A percentile compares a stretch with the other conserved stretches of the same genome.
Evolutionary conservation across 2,888 invertebrate genomes (phyloP).

Genomic region (Oxycera nigricornis): DNA sequence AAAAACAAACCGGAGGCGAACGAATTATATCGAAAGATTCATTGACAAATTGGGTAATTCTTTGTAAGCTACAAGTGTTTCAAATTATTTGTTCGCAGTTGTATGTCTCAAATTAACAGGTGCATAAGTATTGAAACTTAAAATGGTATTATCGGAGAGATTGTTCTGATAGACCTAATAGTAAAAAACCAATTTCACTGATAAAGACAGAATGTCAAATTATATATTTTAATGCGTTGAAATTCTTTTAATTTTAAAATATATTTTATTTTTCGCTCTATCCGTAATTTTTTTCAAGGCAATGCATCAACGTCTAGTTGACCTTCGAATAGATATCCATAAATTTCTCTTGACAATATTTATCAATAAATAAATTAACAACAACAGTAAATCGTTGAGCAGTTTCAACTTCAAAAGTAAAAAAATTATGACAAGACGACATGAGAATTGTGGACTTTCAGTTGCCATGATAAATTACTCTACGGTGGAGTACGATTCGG

Average conservation of each 20-base stretch:
- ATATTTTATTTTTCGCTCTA: not conserved
- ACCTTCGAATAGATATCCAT: slow-evolving; percentile 21
- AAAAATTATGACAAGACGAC: slow-evolving; percentile 31
- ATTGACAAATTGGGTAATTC: too few relatives aligned
- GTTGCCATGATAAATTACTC: slow-evolving; percentile 17
- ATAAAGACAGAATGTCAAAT: too few relatives aligned
- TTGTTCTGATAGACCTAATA: too few relatives aligned
- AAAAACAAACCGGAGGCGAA: too few relatives aligned
- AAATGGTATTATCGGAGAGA: too few relatives aligned
- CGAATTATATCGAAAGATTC: too few relatives aligned
- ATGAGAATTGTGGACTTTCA: not conserved
- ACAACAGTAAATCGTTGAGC: slow-evolving; percentile 7
- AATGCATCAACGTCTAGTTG: slow-evolving; percentile 16
- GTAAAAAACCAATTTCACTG: too few relatives aligned
- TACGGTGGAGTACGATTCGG: not conserved
- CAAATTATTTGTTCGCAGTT: too few relatives aligned
- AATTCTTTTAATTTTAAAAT: not conserved
- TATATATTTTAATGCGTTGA: not conserved
- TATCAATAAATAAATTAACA: slow-evolving; percentile 16
- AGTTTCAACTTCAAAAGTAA: not conserved
- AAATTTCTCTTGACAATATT: slow-evolving; percentile 13
- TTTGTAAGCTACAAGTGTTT: too few relatives aligned
- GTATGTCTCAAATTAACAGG: too few relatives aligned
- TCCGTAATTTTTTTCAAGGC: not conserved
- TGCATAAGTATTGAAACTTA: too few relatives aligned